Percentiles rank a stretch among this genome's conserved stretches.
Conservation (phyloP, 2,797 vertebrate species). For the Staurois parvus region DNA sequence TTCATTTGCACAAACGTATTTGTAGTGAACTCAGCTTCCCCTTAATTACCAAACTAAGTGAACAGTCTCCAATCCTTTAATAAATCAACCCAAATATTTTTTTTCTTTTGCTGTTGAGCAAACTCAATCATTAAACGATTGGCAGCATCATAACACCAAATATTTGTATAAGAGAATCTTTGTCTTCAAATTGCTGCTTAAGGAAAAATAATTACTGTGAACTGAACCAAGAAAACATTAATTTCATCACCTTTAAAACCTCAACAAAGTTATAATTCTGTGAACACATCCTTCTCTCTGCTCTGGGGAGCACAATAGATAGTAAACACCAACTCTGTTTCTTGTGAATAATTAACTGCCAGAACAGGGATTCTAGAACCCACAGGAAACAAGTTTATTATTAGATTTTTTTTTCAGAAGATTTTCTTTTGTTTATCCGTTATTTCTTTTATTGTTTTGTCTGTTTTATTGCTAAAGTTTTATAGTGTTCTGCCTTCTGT, state of each 20-base stretch:
- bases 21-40: too few relatives aligned
- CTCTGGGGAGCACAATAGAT: constrained; percentile 49
- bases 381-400: constrained; percentile 57
- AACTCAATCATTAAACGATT: background rate
- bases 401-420: constrained; percentile 1
- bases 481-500: constrained; percentile 58
- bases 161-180: background rate
- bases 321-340: constrained; percentile 53
- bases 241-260: constrained; percentile 9
- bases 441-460: constrained; percentile 62
- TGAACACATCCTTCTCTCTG: constrained; percentile 14
- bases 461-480: constrained; percentile 60
- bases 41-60: background rate
- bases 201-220: constrained; percentile 2
- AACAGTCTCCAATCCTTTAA: background rate
- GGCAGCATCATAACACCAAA: background rate
- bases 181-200: background rate
- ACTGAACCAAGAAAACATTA: constrained; percentile 38
- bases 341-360: constrained; percentile 55
- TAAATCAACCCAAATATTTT: background rate
- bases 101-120: background rate
- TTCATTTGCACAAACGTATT: too few relatives aligned
- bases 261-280: constrained; percentile 38
- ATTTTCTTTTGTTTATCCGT: constrained; percentile 53
- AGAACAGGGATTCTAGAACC: constrained; percentile 46